A percentile compares a stretch with the other conserved stretches of the same genome.
Conservation (phyloP, 2,797 vertebrate genomes). For the Enteromius viviparus region DNA sequence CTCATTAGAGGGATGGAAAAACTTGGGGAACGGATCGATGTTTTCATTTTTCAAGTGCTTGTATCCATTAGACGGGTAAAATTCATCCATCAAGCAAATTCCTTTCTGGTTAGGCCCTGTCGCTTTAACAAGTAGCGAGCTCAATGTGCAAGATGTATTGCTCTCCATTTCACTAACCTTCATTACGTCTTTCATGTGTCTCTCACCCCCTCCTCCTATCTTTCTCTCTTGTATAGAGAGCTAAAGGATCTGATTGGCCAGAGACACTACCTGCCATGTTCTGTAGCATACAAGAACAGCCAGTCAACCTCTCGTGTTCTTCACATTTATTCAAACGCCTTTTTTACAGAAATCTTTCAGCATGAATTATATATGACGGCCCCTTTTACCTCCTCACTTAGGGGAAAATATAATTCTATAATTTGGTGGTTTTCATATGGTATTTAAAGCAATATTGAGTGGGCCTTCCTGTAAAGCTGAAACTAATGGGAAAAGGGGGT, state of each 20-base stretch:
- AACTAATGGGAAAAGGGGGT: constrained; percentile 44
- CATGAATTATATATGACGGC: constrained; percentile 29
- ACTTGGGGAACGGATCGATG: constrained; percentile 62
- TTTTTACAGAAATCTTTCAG: constrained; percentile 31
- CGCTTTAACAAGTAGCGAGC: constrained; percentile 64
- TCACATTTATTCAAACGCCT: constrained; percentile 36
- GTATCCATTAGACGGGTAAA: constrained; percentile 65
- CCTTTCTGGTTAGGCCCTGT: constrained; percentile 62
- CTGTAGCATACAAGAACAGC: not conserved
- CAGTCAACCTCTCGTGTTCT: constrained; percentile 32
- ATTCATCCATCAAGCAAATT: constrained; percentile 66
- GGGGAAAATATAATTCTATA: constrained; percentile 46
- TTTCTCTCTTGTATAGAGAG: constrained; percentile 25
- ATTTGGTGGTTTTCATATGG: constrained; percentile 47
- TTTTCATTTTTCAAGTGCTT: constrained; percentile 66
- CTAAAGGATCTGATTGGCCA: constrained; percentile 18
- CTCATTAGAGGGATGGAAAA: constrained; percentile 65
- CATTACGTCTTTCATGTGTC: constrained; percentile 61
- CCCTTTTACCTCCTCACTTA: constrained; percentile 36
- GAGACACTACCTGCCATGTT: constrained; percentile 43
- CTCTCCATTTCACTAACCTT: constrained; percentile 64
- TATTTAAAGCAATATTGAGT: constrained; percentile 47
- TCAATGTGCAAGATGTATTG: constrained; percentile 61
- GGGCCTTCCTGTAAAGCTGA: constrained; percentile 27
- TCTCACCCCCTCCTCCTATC: constrained; percentile 32